Evolutionary conservation across 2,797 vertebrate genomes (phyloP), one percentile per base, ranked within the genome.

Genomic region (Falco rusticolus): DNA sequence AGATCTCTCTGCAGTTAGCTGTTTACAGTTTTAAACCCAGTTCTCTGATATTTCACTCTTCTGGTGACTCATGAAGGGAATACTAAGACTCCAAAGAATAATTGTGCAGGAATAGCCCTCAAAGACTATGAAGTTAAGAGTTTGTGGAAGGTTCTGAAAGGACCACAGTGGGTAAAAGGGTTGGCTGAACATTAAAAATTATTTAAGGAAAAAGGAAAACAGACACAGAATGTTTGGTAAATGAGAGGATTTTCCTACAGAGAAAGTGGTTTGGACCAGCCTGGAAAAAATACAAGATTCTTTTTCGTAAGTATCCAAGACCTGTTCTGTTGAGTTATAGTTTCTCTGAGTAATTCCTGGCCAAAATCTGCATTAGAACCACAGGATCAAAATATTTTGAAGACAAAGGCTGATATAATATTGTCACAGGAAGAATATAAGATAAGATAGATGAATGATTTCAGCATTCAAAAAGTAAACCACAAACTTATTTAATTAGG

Each of bases 211-310:
- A 56, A 91, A 56, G 39, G 48, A 84, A 82, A 90, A 68, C 25
- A 90, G 59, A 89, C 91, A 34, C 26, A 63, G 25, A 86, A 88
- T 81, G 0, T 37, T 88, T 88, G 53, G 72, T 34, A 90, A 86
- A 63, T 77, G 71, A 91, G 29, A 45, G 29, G 88, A 70, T 88
- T 93, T 96, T 90, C 66, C n/a, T 64, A 60, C 19, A 37, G 64
- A 77, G 43, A 91, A 91, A 85, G 80, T 88, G 65, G 64, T 92
- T 93, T 94, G 45, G 83, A 86, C 6, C 5, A 88, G 34, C 3
- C 24, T 95, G 69, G 63, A 71, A 80, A 96, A 96, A 86, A 91
- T 77, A 93, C 43, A 45, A n/a, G 29, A 39, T 61, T 88, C 54
- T 82, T 78, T 34, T 34, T 92, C 86, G 31, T 39, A 66, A 74